These are phyloP conservation scores for Cantharis rustica DNA, from an alignment of 2,888 invertebrate genomes.

Conservation along the genomic window DNA sequence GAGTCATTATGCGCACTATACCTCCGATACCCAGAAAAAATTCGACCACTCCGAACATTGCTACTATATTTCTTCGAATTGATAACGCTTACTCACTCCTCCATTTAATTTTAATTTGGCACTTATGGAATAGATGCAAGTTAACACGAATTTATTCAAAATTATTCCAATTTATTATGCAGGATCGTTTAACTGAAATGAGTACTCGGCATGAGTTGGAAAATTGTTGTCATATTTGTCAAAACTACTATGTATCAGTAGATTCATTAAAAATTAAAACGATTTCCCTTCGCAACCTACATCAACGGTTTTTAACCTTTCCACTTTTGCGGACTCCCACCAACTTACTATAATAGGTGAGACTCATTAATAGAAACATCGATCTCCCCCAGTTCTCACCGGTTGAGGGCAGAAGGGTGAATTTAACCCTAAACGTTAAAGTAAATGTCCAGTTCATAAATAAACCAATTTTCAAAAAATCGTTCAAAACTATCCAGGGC, in stretches of 20 bases:
- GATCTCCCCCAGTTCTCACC: not conserved
- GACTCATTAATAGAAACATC: not conserved
- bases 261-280: not conserved
- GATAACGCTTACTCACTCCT: constrained; percentile 10
- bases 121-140: not conserved
- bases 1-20: constrained; percentile 1
- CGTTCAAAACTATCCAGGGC: too few relatives aligned
- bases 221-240: not conserved
- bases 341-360: not conserved
- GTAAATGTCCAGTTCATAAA: too few relatives aligned
- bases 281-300: not conserved
- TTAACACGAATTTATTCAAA: not conserved
- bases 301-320: not conserved
- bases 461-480: not conserved
- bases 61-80: constrained; percentile 9
- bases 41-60: constrained; percentile 11
- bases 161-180: not conserved
- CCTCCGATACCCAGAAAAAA: constrained; percentile 7
- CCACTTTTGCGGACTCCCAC: not conserved
- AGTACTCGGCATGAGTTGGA: not conserved
- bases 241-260: too few relatives aligned
- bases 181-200: not conserved
- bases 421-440: not conserved
- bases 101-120: constrained; percentile 8
- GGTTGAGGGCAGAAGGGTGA: not conserved